These are phyloP conservation scores for Periplaneta americana DNA, from an alignment of 1,140 invertebrate species.

Conservation along the genomic window DNA sequence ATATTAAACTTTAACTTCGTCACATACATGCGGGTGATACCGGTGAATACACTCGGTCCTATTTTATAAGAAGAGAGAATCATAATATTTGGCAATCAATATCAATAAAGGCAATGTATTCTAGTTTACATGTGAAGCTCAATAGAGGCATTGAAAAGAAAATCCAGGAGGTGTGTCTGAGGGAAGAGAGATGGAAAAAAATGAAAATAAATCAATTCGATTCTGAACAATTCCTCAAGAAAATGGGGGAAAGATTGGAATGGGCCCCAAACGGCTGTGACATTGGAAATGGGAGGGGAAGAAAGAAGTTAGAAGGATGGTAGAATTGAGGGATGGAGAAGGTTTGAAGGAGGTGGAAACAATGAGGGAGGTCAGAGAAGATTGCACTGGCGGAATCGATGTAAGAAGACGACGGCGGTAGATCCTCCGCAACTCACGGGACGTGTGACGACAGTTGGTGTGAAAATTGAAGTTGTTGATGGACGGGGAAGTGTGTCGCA, in stretches of 20 bases:
- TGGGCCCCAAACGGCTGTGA: not conserved
- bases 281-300: not conserved
- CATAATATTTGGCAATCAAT: not conserved
- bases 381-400: not conserved
- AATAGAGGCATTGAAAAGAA: not conserved
- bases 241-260: constrained; percentile 6
- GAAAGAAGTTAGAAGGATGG: not conserved
- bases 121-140: not conserved
- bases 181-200: not conserved
- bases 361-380: not conserved
- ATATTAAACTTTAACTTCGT: no score
- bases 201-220: constrained; percentile 9
- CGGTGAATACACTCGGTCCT: no score
- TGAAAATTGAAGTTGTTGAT: not conserved
- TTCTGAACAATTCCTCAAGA: constrained; percentile 5
- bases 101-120: not conserved
- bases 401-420: no score
- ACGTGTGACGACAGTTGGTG: not conserved
- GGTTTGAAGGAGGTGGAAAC: not conserved
- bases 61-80: no score
- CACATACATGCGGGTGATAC: no score
- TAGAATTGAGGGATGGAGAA: not conserved
- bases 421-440: not conserved
- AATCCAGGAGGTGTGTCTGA: not conserved
- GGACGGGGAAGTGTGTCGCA: not conserved